Base-by-base conservation (phyloP, 2,113 vertebrate genomes). In the Pelodiscus sinensis region DNA sequence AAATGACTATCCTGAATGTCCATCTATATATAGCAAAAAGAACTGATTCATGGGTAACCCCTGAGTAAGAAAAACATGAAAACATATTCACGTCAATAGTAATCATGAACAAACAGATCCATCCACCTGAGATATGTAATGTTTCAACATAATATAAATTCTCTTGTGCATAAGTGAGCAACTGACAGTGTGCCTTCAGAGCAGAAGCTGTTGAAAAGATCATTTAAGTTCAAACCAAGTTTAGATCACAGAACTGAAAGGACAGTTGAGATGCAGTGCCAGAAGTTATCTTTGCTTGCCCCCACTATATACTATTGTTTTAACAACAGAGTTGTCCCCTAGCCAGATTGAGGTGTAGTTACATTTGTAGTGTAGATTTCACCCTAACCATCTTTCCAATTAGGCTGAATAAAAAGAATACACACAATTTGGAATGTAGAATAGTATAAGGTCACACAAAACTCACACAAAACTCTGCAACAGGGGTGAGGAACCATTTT, bases 1-100 rank as follows among this genome's bases (percentile, higher is more conserved):
- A 96, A 99, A 99, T 91, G 98, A 99, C 92, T 99, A 99, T 95
- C 98, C 98, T 0, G 98, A 99, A 96, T 98, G 98, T 77, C 98
- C 98, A 29, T 98, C 98, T 0, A 44, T 44, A 44, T 44, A 98
- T 97, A 92, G 97, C 91, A 81, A 98, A 97, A 90, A 98, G 98
- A 77, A 96, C 97, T 5, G 97, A 96, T 18, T 98, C 98, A 31
- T 97, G 98, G 75, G 95, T 94, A 50, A 95, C 97, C 18, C 98
- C 97, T n/a, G 94, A 98, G 80, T 97, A 97, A 24, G 98, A 98
- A 68, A 99, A 99, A 94, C 98, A 98, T 84, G 99, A 99, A 95
- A 98, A 98, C 96, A 97, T 62, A 95, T 99, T 90, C 98, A 98
- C 96, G 98, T 98, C 97, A 99, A 98, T 96, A 98, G 98, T 95